Base-by-base conservation (phyloP, 2,888 invertebrate genomes). In the Nomada hirtipes region DNA sequence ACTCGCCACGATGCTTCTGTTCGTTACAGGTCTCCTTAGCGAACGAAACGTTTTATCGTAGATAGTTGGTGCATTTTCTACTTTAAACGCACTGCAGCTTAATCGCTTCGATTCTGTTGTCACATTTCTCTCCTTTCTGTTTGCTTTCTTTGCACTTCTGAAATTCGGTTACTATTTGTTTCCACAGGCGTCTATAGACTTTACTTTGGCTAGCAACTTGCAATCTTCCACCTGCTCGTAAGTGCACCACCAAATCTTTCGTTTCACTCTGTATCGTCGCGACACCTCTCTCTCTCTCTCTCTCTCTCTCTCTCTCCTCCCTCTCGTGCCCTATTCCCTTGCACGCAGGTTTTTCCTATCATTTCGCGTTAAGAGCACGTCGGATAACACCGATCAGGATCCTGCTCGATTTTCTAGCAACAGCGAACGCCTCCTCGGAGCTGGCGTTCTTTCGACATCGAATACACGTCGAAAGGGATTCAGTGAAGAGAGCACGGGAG, bases 361-460 rank as follows among this genome's bases (percentile, higher is more conserved):
- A 11, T 18, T n/a, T 15, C 15, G 20, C 11, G 36, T n/a, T 36
- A 0, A 52, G 47, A 69, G 60, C 77, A n/a, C 70, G 11, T 59
- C 72, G 47, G 53, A 68, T 76, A 72, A 76, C 83, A 76, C 29
- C 69, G 79, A 70, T 83, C 83, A 83, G 79, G 76, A 42, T 59
- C 79, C 73, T 83, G 79, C 79, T 76, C 73, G 50, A 68, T 81
- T 82, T 87, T 89, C 59, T 82, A 93, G 93, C 92, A 36, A 92
- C 92, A 65, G 92, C 91, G 63, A 93, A 93, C 82, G 91, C 91
- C 59, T 93, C 93, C 42, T 96, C 97, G 26, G 97, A 97, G 90
- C 92, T 97, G 71, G 97, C 97, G 92, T 97, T 97, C 94, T 97
- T 97, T 89, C 96, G 97, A 64, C 97, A 97, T 91, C 96, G 97